Base-by-base conservation (phyloP, 2,113 vertebrate species). In the Periophthalmodon schlosseri region DNA sequence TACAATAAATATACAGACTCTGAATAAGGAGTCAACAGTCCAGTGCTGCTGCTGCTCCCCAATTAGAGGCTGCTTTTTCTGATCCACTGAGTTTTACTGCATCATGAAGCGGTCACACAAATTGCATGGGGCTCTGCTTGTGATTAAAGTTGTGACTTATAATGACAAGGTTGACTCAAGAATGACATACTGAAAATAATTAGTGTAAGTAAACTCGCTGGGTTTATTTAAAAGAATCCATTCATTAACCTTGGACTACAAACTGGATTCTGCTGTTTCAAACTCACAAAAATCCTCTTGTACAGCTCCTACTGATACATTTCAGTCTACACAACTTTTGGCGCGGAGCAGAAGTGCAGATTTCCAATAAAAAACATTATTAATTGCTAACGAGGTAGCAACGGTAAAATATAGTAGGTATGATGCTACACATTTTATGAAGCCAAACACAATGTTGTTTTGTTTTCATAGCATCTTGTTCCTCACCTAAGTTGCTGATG, bases 11-110 rank as follows among this genome's bases (percentile, higher is more conserved):
- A 65, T 65, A 65, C 63, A 21, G 60, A 15, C 60, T 63, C 70
- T 60, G 72, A 77, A 67, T 65, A 66, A 72, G 57, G 57, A 87
- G 87, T 87, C 84, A 82, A 75, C 75, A 52, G 71, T 70, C 76
- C 78, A 73, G 52, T 56, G 23, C 57, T 28, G 23, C 74, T 54
- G 7, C 72, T 72, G 76, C 74, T 70, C 58, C 44, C 77, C 84
- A 85, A 91, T 91, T 84, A 87, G 79, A 74, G 15, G 4, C 75
- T 77, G 2, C 20, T 74, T 73, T 77, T 77, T 81, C 64, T 79
- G 69, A 73, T 77, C 57, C 86, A 76, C 39, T 63, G 72, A 82
- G 52, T 82, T 89, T 80, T 80, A 84, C 77, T 75, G 73, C 57
- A 72, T 72, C 21, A 14, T 49, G 39, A 73, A 60, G 39, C 67